Base-by-base conservation (phyloP, 2,888 invertebrate species). In the Tethea ocularis region DNA sequence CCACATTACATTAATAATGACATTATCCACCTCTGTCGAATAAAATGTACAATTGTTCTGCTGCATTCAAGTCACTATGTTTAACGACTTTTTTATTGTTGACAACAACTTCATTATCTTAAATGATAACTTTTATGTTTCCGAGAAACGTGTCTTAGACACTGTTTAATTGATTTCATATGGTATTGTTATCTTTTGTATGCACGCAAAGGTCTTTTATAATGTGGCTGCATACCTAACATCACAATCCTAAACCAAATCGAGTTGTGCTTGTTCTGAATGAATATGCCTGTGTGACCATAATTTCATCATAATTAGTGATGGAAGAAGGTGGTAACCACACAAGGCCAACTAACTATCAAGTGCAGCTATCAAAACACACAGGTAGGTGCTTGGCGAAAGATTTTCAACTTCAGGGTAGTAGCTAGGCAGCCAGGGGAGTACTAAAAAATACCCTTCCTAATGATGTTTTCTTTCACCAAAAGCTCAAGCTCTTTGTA, bases 51-150 rank as follows among this genome's bases (percentile, higher is more conserved):
- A 33, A 54, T 54, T 54, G 54, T 54, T 54, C 36, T 22, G 54
- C 22, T 54, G 54, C 54, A 53, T 53, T 53, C 29, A 22, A 20
- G 54, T 54, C 52, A 7, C 29, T 52, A 54, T 61, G 57, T 58
- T 53, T 58, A 58, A 58, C 57, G 58, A 57, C 61, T 33, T 61
- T 61, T 61, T 57, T 61, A 61, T 56, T 58, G 57, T 61, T 58
- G 29, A 36, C 52, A 54, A 36, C 52, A 54, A 52, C 56, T 57
- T 58, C 57, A 61, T 56, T 57, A 46, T 46, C 46, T 46, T 17
- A 46, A 46, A 20, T 46, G 46, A 46, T 46, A 46, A 46, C 46
- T 46, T 46, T 46, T 46, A 46, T 46, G 46, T 46, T 46, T 46
- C 17, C 20, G 10, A 17, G 46, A 46, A 46, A 46, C 46, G 17